Evolutionary conservation across 2,888 invertebrate species (phyloP), one percentile per base, ranked within the genome.

Genomic region (Anaspis maculata): DNA sequence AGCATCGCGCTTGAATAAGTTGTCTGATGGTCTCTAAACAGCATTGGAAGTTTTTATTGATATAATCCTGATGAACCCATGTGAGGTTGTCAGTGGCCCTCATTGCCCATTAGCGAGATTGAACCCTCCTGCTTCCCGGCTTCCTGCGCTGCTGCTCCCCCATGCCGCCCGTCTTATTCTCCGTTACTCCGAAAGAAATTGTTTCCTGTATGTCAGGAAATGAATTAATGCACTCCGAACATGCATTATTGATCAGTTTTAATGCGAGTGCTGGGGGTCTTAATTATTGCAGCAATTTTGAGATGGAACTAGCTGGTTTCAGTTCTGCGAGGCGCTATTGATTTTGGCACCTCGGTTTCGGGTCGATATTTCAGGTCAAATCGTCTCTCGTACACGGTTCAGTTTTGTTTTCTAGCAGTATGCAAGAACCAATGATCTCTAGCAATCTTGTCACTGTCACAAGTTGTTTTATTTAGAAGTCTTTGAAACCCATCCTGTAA

Each of bases 251-350:
- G 61, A 63, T 62, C 51, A 45, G 45, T 51, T 44, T 49, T 71
- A 70, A 71, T 70, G 69, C 71, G 70, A 71, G 70, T 70, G 70
- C 67, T 68, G 19, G 9, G 19, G n/a, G n/a, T n/a, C n/a, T n/a
- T n/a, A n/a, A n/a, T n/a, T n/a, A n/a, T n/a, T n/a, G n/a, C n/a
- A n/a, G n/a, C n/a, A n/a, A n/a, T n/a, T n/a, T n/a, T n/a, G n/a
- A n/a, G n/a, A n/a, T n/a, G n/a, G n/a, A n/a, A n/a, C n/a, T n/a
- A n/a, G n/a, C n/a, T n/a, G n/a, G n/a, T n/a, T n/a, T n/a, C n/a
- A n/a, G n/a, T n/a, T n/a, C n/a, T n/a, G n/a, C n/a, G n/a, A n/a
- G n/a, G n/a, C n/a, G n/a, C n/a, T n/a, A n/a, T n/a, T n/a, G n/a
- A n/a, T n/a, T n/a, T n/a, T n/a, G n/a, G n/a, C n/a, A n/a, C n/a